Conservation (phyloP, 2,113 vertebrate species). For the Colossoma macropomum region DNA sequence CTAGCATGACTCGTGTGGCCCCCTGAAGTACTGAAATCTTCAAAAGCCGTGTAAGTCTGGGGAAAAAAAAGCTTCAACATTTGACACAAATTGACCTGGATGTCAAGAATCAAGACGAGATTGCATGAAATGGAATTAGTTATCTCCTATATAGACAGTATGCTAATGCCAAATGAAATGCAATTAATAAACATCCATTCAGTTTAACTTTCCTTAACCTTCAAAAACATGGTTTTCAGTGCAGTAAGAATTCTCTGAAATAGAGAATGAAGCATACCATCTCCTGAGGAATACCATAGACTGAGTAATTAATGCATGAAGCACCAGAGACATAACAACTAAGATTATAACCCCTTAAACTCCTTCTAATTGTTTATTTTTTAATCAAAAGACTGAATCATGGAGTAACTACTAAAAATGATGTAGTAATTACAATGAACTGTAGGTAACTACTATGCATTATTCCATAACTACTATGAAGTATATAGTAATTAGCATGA, state of each 20-base stretch:
- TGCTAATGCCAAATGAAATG: background rate
- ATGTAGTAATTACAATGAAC: too few species aligned
- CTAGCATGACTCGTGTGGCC: conserved; percentile 12
- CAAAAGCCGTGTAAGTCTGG: background rate
- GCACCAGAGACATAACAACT: too few species aligned
- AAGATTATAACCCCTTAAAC: too few species aligned
- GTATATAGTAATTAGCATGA: too few species aligned
- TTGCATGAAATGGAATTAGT: background rate
- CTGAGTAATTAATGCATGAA: too few species aligned
- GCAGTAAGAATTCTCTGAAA: too few species aligned
- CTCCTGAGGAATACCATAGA: background rate
- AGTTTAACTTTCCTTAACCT: background rate
- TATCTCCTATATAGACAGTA: background rate
- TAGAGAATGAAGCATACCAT: too few species aligned
- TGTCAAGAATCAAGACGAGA: background rate
- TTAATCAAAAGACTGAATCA: too few species aligned
- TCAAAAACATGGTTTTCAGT: background rate
- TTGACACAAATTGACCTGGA: background rate
- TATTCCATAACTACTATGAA: too few species aligned
- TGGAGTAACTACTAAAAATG: too few species aligned
- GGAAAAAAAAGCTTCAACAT: conserved; percentile 4
- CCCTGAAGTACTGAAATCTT: conserved; percentile 32
- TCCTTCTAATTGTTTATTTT: too few species aligned
- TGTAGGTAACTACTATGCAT: too few species aligned
- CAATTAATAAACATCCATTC: background rate